A percentile compares a stretch with the other conserved stretches of the same genome.
phyloP scores from a whole-genome alignment of 1,140 invertebrate genomes.

The Calephelis nemesis region DNA sequence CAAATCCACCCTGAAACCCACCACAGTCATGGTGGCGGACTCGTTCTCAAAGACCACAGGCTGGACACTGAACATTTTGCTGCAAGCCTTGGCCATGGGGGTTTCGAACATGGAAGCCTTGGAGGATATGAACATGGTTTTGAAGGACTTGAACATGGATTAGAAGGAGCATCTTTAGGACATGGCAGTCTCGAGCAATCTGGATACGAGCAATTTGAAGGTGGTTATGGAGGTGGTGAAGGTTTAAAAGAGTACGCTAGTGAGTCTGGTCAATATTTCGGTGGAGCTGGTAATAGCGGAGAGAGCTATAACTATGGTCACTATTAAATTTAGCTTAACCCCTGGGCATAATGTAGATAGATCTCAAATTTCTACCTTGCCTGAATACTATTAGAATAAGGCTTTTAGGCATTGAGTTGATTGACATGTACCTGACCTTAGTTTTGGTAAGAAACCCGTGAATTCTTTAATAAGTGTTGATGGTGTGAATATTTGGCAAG shows the following conservation, averaged over 20 bases:
- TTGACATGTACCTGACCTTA: conserved; percentile 63
- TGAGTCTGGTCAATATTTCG: conserved; percentile 51
- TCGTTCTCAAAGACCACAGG: conserved; percentile 80
- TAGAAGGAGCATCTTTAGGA: too few relatives aligned
- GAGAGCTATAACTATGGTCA: conserved; percentile 64
- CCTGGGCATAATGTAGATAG: conserved; percentile 43
- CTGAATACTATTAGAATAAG: conserved; percentile 50
- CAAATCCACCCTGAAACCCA: conserved; percentile 80
- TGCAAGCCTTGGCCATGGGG: conserved; percentile 53
- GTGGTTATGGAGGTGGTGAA: conserved; percentile 61
- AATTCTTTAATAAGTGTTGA: conserved; percentile 42
- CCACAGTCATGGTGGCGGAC: conserved; percentile 78
- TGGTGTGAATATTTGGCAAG: conserved; percentile 35
- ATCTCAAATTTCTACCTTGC: conserved; percentile 55
- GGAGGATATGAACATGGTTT: conserved; percentile 28
- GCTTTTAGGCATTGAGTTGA: conserved; percentile 39
- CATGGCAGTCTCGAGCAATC: too few relatives aligned
- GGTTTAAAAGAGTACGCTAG: conserved; percentile 61
- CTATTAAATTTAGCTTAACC: conserved; percentile 53
- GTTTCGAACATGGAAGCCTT: conserved; percentile 55
- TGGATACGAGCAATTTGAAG: conserved; percentile 42
- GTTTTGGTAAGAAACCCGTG: conserved; percentile 49
- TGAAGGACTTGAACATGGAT: conserved; percentile 18
- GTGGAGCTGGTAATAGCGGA: conserved; percentile 53
- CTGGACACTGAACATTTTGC: conserved; percentile 77